Conservation (phyloP, 2,797 vertebrate genomes). For the Holocentrus rufus region DNA sequence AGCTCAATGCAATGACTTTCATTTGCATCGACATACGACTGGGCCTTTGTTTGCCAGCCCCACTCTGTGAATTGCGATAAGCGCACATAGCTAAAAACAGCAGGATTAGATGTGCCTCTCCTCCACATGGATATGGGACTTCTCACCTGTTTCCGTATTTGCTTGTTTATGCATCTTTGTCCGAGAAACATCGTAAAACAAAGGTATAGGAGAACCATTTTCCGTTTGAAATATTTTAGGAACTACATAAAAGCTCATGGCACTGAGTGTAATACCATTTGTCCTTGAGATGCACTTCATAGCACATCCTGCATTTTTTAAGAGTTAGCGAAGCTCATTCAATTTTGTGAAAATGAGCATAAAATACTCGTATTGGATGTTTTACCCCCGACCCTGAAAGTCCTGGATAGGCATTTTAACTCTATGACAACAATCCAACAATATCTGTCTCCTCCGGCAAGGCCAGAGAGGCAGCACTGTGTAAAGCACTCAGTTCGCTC, state of each 20-base stretch:
- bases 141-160: constrained; percentile 58
- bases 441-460: not conserved
- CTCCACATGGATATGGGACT: constrained; percentile 30
- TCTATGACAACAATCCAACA: not conserved
- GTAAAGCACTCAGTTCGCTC: not conserved
- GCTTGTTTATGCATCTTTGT: constrained; percentile 49
- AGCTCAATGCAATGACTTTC: constrained; percentile 58
- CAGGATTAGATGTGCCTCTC: constrained; percentile 61
- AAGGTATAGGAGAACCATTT: constrained; percentile 21
- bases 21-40: constrained; percentile 63
- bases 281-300: constrained; percentile 30
- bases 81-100: constrained; percentile 59
- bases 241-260: constrained; percentile 28
- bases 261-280: constrained; percentile 15
- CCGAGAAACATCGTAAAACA: constrained; percentile 47
- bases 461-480: not conserved
- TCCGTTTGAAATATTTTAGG: constrained; percentile 36
- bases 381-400: constrained; percentile 14
- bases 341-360: constrained; percentile 7
- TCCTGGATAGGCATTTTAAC: constrained; percentile 14
- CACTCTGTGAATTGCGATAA: constrained; percentile 67
- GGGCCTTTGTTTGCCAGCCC: constrained; percentile 62
- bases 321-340: constrained; percentile 17
- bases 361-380: not conserved
- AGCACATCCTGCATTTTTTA: constrained; percentile 19